phyloP scores from a whole-genome alignment of 1,140 invertebrate genomes.

The Choristoneura fumiferana region DNA sequence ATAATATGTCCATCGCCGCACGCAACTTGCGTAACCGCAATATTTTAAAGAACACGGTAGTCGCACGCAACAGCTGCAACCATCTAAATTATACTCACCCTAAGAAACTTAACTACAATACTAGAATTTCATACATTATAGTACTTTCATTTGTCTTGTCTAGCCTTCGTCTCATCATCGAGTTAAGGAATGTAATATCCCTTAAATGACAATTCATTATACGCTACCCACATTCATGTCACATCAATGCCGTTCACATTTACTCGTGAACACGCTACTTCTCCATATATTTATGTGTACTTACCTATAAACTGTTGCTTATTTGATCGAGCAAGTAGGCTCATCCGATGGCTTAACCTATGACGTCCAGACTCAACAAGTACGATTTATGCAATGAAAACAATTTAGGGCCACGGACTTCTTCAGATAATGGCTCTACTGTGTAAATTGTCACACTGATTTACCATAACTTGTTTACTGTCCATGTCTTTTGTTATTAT shows the following conservation, averaged over 20 bases:
- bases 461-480: constrained; percentile 31
- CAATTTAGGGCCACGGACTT: constrained; percentile 11
- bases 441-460: constrained; percentile 30
- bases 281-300: not conserved
- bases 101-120: too few species aligned
- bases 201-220: constrained; percentile 11
- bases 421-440: constrained; percentile 25
- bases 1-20: too few species aligned
- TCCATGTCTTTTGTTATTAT: constrained; percentile 31
- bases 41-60: too few species aligned
- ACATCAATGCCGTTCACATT: not conserved
- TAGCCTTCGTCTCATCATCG: not conserved
- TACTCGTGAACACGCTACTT: not conserved
- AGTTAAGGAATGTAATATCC: constrained; percentile 11
- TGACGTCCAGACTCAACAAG: not conserved
- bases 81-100: too few species aligned
- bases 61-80: too few species aligned
- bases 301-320: not conserved
- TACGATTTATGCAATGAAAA: constrained; percentile 3
- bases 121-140: too few species aligned
- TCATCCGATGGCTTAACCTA: not conserved
- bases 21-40: too few species aligned
- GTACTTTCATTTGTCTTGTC: too few species aligned
- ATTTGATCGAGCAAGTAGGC: too few species aligned
- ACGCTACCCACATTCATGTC: constrained; percentile 1